Percentiles rank a stretch among this genome's conserved stretches.
Evolutionary conservation across 35 echinoderm and acorn worm species (phyloP).

Genomic region (Diadema setosum): DNA sequence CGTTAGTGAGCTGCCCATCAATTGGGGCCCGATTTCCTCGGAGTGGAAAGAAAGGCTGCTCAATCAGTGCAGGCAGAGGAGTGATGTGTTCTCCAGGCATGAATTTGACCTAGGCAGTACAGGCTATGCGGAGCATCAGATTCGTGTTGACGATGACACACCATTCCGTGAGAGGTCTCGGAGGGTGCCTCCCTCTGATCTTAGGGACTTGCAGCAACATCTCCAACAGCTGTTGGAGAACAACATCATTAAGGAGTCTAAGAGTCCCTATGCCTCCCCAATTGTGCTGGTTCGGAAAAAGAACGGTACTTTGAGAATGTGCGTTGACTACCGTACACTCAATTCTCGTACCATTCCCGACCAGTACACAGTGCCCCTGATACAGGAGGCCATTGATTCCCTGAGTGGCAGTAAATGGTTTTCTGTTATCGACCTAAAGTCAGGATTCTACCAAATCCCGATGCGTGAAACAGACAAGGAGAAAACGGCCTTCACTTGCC

Average conservation of each 20-base stretch:
- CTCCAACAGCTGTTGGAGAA: neutral
- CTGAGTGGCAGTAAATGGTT: constrained; percentile 42
- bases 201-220: constrained; percentile 25
- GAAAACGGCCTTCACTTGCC: constrained; percentile 26
- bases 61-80: too few species aligned
- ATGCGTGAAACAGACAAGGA: constrained; percentile 25
- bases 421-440: constrained; percentile 46
- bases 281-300: constrained; percentile 64
- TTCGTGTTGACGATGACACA: constrained; percentile 16
- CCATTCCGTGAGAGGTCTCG: constrained; percentile 34
- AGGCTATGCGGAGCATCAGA: neutral
- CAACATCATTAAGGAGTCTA: constrained; percentile 12
- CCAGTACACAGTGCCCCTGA: constrained; percentile 38
- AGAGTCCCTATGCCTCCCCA: constrained; percentile 45
- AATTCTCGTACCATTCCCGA: constrained; percentile 52
- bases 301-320: constrained; percentile 28
- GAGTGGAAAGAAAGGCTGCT: too few species aligned
- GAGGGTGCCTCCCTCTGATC: constrained; percentile 39
- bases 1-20: too few species aligned
- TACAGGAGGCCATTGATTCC: constrained; percentile 32
- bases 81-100: constrained; percentile 22
- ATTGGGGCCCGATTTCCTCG: too few species aligned
- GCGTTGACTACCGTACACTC: constrained; percentile 62
- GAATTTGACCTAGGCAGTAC: constrained; percentile 25
- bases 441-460: constrained; percentile 55